phyloP scores from a whole-genome alignment of 2,888 invertebrate genomes.

The Chouioia cunea region DNA sequence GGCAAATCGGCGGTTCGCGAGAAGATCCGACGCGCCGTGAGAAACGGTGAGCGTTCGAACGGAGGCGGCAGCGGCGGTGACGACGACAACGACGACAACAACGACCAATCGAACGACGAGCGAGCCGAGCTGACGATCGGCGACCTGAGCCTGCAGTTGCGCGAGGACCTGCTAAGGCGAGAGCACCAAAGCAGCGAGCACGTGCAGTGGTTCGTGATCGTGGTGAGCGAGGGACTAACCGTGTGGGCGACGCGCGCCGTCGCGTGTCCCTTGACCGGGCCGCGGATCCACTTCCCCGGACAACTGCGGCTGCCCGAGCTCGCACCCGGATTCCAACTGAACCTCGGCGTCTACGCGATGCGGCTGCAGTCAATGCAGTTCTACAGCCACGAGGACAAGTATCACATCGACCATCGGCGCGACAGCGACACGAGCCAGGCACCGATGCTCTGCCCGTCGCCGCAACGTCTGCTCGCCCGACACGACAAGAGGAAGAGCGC shows the following conservation, averaged over 20 bases:
- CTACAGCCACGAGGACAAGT: slow-evolving; percentile 63
- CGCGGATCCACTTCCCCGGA: slow-evolving; percentile 57
- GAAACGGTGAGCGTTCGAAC: slow-evolving; percentile 3
- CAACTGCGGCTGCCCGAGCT: slow-evolving; percentile 62
- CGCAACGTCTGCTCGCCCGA: slow-evolving; percentile 52
- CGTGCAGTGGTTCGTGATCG: slow-evolving; percentile 65
- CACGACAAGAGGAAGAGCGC: not conserved
- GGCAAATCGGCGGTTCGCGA: slow-evolving; percentile 52
- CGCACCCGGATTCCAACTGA: slow-evolving; percentile 65
- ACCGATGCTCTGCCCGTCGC: slow-evolving; percentile 55
- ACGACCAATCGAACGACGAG: slow-evolving; percentile 33
- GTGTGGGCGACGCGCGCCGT: slow-evolving; percentile 59
- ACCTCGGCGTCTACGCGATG: slow-evolving; percentile 69
- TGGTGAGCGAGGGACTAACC: slow-evolving; percentile 59
- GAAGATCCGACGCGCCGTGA: slow-evolving; percentile 53
- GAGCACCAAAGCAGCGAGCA: slow-evolving; percentile 47
- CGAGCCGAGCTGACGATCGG: slow-evolving; percentile 52
- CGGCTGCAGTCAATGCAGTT: slow-evolving; percentile 55
- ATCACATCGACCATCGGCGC: slow-evolving; percentile 52
- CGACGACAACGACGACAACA: no score
- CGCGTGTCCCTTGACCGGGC: slow-evolving; percentile 50
- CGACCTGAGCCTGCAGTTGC: slow-evolving; percentile 53
- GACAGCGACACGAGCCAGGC: not conserved
- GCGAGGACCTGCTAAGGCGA: slow-evolving; percentile 41
- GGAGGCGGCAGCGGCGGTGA: not conserved